Conservation (phyloP, 2,113 vertebrate genomes). For the Ceyx margarethae region DNA sequence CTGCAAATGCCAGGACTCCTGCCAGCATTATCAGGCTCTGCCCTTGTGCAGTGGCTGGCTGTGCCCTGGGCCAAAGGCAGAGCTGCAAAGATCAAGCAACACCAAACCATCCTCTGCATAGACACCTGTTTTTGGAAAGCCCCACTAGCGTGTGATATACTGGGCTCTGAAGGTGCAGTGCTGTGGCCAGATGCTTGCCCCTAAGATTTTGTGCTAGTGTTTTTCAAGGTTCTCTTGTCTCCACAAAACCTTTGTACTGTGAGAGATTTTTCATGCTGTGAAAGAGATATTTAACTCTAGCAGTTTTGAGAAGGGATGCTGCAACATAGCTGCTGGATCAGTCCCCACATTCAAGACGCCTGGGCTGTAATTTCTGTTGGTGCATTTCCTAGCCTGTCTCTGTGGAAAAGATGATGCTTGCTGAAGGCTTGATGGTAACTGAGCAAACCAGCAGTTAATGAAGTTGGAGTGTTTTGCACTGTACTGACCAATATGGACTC, state of each 20-base stretch:
- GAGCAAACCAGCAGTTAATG: neutral
- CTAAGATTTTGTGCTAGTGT: neutral
- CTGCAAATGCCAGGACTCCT: neutral
- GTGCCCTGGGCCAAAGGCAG: neutral
- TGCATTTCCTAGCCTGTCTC: neutral
- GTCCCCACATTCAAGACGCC: neutral
- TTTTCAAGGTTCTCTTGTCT: neutral
- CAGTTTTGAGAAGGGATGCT: neutral
- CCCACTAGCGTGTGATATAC: accelerated
- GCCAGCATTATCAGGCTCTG: neutral
- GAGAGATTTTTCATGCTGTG: neutral
- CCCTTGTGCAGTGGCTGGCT: neutral
- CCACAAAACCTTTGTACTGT: neutral
- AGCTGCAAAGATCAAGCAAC: neutral
- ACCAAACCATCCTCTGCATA: neutral
- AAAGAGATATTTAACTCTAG: neutral
- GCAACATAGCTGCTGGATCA: neutral
- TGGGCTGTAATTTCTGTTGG: neutral
- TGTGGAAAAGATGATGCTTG: neutral
- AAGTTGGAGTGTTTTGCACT: neutral
- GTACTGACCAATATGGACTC: neutral
- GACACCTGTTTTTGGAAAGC: neutral
- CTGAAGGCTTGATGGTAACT: neutral
- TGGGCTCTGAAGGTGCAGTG: accelerated
- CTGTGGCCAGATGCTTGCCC: neutral